These are phyloP conservation scores for Halictus rubicundus DNA, from an alignment of 1,140 invertebrate species.

Conservation along the genomic window DNA sequence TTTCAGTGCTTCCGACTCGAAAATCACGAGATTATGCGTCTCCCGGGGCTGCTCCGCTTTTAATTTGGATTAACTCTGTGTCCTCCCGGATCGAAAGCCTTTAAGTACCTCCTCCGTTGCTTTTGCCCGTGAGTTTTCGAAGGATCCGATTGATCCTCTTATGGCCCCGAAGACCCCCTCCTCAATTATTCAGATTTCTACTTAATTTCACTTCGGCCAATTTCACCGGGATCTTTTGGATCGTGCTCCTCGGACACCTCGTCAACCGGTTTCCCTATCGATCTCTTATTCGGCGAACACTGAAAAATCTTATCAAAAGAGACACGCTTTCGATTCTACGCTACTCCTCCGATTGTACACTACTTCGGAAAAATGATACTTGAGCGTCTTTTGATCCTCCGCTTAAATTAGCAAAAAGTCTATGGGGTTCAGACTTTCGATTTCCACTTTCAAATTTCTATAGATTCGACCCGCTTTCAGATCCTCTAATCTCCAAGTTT, in stretches of 20 bases:
- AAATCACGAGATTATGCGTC: too few species aligned
- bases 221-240: background rate
- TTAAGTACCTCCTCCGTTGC: background rate
- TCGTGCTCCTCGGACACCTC: background rate
- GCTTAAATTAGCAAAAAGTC: background rate
- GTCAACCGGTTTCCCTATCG: background rate
- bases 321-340: too few species aligned
- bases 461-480: too few species aligned
- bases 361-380: background rate
- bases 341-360: too few species aligned
- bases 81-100: background rate
- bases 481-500: too few species aligned
- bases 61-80: background rate
- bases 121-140: background rate
- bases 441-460: background rate
- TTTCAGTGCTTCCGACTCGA: too few species aligned
- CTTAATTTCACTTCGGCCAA: background rate
- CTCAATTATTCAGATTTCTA: background rate
- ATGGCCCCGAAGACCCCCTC: too few species aligned
- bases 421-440: background rate
- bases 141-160: background rate
- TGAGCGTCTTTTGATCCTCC: background rate
- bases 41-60: background rate
- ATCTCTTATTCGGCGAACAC: background rate
- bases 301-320: too few species aligned